Evolutionary conservation across 64 coral and sea anemone species (phyloP), one percentile per base, ranked within the genome.

Genomic region (Hydrozoanthus tunicans): DNA sequence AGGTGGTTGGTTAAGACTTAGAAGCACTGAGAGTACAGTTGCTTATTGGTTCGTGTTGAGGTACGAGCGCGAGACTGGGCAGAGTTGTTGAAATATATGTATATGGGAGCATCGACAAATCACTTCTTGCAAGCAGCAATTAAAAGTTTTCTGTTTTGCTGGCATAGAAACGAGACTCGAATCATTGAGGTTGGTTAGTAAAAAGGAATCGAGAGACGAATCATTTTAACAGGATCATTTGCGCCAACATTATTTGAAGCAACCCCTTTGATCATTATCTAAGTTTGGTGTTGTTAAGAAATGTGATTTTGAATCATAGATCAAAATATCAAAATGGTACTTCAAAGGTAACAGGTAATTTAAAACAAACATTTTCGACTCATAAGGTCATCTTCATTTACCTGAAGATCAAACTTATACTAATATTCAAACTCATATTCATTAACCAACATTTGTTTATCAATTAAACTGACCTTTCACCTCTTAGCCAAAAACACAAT

Each of bases 51-150:
- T 79, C 76, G 67, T 51, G 79, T 79, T 43, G 89, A 79, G 89
- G 79, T 90, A 79, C 59, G 79, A 80, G 76, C 89, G 79, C 79
- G 75, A 90, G 66, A 90, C 74, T 79, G 79, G 62, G 56, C 89
- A 90, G 58, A 51, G 53, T 77, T 72, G 69, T 72, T 72, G 69
- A 72, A 23, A 23, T 72, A 23, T 72, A 72, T 64, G 2, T 43
- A 43, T 64, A 64, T 64, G 62, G 62, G 15, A 14, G 7, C 62
- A 64, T 11, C 62, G 62, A 64, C 62, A 14, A 64, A 64, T 13
- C 62, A 64, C 62, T 64, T 64, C 62, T 4, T 7, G 62, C 6
- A 64, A 64, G 62, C 10, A 64, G 7, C 62, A 64, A 64, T 64
- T 43, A 43, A 9, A 14, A 14, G 62, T 10, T 64, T 64, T 10